phyloP scores from a whole-genome alignment of 2,113 vertebrate species.

The Parus major region DNA sequence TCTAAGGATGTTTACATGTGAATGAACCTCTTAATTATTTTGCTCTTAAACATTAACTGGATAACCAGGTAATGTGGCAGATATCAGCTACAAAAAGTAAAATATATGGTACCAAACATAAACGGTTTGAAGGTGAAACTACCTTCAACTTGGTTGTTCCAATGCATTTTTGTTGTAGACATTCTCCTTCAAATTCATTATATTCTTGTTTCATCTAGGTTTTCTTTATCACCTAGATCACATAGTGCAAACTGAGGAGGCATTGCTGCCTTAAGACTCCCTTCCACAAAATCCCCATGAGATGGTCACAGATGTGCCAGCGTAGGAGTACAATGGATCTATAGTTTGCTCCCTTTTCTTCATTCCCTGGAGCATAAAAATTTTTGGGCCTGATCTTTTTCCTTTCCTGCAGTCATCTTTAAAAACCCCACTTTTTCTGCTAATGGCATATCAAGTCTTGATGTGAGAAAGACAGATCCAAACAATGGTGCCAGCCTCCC shows the following conservation, averaged over 20 bases:
- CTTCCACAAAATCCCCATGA: not conserved
- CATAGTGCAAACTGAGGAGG: not conserved
- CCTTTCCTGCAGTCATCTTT: not conserved
- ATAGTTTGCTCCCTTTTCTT: not conserved
- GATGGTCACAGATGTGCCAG: not conserved
- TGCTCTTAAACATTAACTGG: not conserved
- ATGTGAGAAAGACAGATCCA: not conserved
- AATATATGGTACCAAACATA: not conserved
- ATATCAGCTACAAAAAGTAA: not conserved
- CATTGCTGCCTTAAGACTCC: not conserved
- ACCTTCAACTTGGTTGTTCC: not conserved
- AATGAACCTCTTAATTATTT: not conserved
- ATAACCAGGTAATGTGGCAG: not conserved
- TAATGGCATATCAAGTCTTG: not conserved
- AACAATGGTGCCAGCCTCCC: not conserved
- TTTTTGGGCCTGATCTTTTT: not conserved
- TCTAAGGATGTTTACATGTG: not conserved
- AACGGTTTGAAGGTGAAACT: not conserved
- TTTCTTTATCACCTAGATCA: not conserved
- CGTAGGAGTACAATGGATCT: not conserved
- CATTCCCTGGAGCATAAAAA: not conserved
- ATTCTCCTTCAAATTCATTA: not conserved
- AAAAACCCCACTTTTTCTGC: not conserved
- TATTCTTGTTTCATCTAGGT: not conserved
- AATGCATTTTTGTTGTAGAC: not conserved